Percentiles rank a stretch among this genome's conserved stretches.
Conservation (phyloP, 1,140 invertebrate genomes). For the Polypedilum vanderplanki region DNA sequence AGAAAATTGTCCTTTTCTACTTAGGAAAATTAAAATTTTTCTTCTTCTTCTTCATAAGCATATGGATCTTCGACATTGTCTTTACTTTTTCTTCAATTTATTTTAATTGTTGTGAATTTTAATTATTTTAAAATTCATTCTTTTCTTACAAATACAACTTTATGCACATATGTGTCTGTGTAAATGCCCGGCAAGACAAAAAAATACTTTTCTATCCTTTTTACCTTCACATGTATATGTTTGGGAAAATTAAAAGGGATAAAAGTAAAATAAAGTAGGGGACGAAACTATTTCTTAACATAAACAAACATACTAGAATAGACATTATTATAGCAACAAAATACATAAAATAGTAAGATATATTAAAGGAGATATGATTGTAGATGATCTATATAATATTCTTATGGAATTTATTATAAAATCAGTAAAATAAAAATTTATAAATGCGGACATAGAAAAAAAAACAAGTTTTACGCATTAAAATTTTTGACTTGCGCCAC, state of each 20-base stretch:
- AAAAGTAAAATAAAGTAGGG: background rate
- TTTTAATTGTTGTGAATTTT: background rate
- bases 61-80: background rate
- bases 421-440: too few relatives aligned
- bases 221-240: slow-evolving; percentile 3
- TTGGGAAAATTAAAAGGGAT: slow-evolving; percentile 20
- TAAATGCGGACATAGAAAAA: background rate
- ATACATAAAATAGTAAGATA: background rate
- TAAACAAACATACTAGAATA: slow-evolving; percentile 11
- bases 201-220: slow-evolving; percentile 3
- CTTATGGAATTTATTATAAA: background rate
- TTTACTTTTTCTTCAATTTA: too few relatives aligned
- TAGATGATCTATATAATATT: background rate
- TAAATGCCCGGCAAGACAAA: background rate
- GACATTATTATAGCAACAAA: background rate
- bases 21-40: background rate
- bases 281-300: too few relatives aligned
- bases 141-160: background rate
- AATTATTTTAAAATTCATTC: background rate
- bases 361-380: background rate
- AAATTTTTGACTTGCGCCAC: background rate
- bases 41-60: too few relatives aligned
- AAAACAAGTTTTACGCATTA: background rate
- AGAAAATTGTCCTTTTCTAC: background rate
- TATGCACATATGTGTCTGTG: background rate